Base-by-base conservation (phyloP, 1,140 invertebrate genomes). In the Saxidomus purpurata region DNA sequence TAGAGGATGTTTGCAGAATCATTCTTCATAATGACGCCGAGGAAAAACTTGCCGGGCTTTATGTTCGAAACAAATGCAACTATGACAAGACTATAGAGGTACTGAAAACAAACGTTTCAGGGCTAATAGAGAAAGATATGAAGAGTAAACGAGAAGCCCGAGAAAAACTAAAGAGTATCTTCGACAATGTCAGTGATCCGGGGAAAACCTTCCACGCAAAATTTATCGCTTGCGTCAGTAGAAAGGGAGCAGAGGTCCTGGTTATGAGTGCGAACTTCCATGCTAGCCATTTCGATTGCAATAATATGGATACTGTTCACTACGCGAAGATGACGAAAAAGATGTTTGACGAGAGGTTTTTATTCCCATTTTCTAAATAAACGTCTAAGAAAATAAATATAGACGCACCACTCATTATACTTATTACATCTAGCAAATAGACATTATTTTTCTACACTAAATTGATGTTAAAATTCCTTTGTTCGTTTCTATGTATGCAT, bases 261-360 rank as follows among this genome's bases (percentile, higher is more conserved):
- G 61, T 87, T 25, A 94, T 93, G 19, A 94, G 90, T 89, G 92
- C 93, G 4, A 90, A 91, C 76, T 94, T 93, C 61, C 89, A 93
- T 81, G 91, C 43, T 28, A 84, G 90, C 52, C 90, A 94, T 89
- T 94, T 94, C 89, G 77, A 89, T 6, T 80, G 69, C 38, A 63
- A 63, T n/a, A 92, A 87, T 86, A 85, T 90, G 34, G 90, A 92
- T 8, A 89, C 84, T 52, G 92, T 91, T n/a, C 71, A 87, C 4
- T 94, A 91, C 63, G 83, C 90, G 22, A 85, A 79, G 25, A 92
- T 93, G 87, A 89, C 93, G 74, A 63, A 63, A 28, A 63, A 63
- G 59, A 63, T 28, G 19, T 63, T 63, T 28, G 59, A 63, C 4
- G 59, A 63, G 28, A 63, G 59, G n/a, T 63, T 63, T 63, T 63